phyloP scores from a whole-genome alignment of 2,888 invertebrate genomes.

The Crioceris asparagi region DNA sequence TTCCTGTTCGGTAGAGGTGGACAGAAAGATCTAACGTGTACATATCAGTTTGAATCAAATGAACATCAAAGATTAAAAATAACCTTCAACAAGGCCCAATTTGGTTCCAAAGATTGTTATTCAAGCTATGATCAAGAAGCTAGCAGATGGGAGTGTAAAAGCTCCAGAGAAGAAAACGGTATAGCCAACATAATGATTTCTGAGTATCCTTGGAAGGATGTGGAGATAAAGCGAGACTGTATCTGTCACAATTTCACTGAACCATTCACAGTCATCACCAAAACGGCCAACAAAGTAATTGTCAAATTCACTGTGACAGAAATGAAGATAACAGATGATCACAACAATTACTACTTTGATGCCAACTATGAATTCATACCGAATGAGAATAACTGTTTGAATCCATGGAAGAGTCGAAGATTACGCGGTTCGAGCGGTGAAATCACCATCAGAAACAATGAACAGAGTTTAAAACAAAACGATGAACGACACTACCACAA shows the following conservation, averaged over 20 bases:
- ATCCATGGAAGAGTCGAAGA: slow-evolving; percentile 54
- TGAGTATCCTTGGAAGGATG: slow-evolving; percentile 57
- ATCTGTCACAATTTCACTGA: slow-evolving; percentile 56
- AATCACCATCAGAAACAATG: slow-evolving; percentile 54
- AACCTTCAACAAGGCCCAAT: slow-evolving; percentile 56
- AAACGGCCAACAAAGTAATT: slow-evolving; percentile 60
- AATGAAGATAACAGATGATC: slow-evolving; percentile 75
- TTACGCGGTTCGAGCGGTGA: slow-evolving; percentile 64
- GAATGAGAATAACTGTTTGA: slow-evolving; percentile 50
- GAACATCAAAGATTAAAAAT: slow-evolving; percentile 58
- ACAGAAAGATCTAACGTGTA: slow-evolving; percentile 61
- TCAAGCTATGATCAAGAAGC: slow-evolving; percentile 56
- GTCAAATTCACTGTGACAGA: slow-evolving; percentile 63
- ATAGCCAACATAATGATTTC: slow-evolving; percentile 40
- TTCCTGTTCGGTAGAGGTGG: slow-evolving; percentile 78
- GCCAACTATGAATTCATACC: slow-evolving; percentile 59
- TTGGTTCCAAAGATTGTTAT: slow-evolving; percentile 57
- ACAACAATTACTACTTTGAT: slow-evolving; percentile 68
- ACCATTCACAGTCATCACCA: slow-evolving; percentile 53
- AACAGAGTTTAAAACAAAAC: slow-evolving; percentile 31
- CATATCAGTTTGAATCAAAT: slow-evolving; percentile 63
- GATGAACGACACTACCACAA: slow-evolving; percentile 44
- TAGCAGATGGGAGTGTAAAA: slow-evolving; percentile 59
- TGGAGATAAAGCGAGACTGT: slow-evolving; percentile 60
- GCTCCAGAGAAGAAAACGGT: slow-evolving; percentile 28